These are phyloP conservation scores for Lucinisca nassula DNA, from an alignment of 2,888 invertebrate species.

Conservation along the genomic window DNA sequence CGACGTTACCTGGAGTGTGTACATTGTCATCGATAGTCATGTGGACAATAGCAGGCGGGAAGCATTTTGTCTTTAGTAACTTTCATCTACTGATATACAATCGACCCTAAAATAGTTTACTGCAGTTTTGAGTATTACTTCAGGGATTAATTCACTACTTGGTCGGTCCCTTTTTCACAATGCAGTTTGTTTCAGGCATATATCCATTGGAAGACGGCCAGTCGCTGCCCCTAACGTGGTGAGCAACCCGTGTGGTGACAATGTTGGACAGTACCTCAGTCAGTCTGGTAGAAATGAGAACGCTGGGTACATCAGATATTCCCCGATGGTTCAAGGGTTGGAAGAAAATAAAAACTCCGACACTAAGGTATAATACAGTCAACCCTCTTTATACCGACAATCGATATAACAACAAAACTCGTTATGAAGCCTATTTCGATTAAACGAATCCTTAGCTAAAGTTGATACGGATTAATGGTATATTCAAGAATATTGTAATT, in stretches of 20 bases:
- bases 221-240: neutral
- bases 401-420: too few species aligned
- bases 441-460: too few species aligned
- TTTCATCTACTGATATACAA: neutral
- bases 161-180: neutral
- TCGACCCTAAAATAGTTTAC: neutral
- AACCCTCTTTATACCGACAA: neutral
- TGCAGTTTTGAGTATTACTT: neutral
- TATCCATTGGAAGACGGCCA: neutral
- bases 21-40: too few species aligned
- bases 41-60: neutral
- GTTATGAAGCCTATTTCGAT: too few species aligned
- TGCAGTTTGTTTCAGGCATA: neutral
- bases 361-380: conserved; percentile 42
- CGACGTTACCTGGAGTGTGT: too few species aligned
- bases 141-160: neutral
- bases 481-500: too few species aligned
- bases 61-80: neutral
- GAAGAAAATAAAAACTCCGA: conserved; percentile 42
- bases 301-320: neutral
- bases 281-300: neutral
- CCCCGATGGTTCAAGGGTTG: conserved; percentile 20
- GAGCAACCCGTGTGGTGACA: conserved; percentile 19
- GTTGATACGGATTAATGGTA: too few species aligned
- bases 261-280: conserved; percentile 45